Evolutionary conservation across 2,888 invertebrate genomes (phyloP).

Genomic region (Pimpla rufipes): DNA sequence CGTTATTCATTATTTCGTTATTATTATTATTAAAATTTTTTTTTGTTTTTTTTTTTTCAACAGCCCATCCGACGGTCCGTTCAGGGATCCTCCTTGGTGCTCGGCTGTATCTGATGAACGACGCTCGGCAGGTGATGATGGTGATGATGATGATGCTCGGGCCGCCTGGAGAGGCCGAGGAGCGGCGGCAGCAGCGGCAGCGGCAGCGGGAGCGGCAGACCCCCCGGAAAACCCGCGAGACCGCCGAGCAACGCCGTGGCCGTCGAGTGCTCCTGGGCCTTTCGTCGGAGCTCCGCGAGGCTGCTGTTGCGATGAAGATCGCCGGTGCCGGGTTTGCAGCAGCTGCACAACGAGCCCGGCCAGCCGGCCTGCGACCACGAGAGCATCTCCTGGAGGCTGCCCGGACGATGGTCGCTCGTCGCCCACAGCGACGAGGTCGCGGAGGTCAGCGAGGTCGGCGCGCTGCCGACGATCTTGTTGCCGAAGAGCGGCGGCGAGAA

Average conservation of each 20-base stretch:
- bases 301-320: conserved; percentile 88
- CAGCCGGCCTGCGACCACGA: conserved; percentile 84
- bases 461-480: conserved; percentile 85
- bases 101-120: conserved; percentile 82
- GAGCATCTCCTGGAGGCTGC: conserved; percentile 83
- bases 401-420: conserved; percentile 85
- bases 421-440: conserved; percentile 84
- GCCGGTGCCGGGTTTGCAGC: conserved; percentile 81
- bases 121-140: conserved; percentile 83
- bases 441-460: conserved; percentile 82
- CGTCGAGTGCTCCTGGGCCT: conserved; percentile 98
- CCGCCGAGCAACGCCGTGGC: conserved; percentile 86
- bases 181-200: conserved; percentile 86
- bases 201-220: conserved; percentile 84
- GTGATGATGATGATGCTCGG: conserved; percentile 85
- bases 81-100: conserved; percentile 83
- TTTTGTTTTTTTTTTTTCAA: not conserved
- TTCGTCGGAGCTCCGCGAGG: conserved; percentile 95
- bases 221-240: conserved; percentile 81
- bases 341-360: conserved; percentile 81
- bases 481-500: conserved; percentile 93
- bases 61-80: not conserved
- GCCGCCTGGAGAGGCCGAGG: conserved; percentile 85
- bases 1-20: not conserved
- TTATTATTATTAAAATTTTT: too few relatives aligned